Conservation (phyloP, 2,888 invertebrate genomes). For the Coronaproctus castanopsis region DNA sequence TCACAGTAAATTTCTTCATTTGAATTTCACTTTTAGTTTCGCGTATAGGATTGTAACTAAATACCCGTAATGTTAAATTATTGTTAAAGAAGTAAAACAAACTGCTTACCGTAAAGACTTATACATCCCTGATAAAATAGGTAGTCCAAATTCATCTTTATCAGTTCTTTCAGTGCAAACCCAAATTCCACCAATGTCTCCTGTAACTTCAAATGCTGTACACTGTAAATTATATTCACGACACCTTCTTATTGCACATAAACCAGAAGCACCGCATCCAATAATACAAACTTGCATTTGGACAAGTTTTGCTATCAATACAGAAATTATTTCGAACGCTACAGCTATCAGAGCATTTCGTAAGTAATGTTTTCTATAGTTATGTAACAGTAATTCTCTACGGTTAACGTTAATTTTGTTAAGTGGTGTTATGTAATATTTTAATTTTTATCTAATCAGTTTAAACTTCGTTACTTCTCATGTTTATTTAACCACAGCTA, state of each 20-base stretch:
- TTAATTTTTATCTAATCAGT: no score
- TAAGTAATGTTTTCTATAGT: not conserved
- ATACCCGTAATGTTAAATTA: no score
- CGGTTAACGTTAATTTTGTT: no score
- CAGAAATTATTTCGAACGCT: not conserved
- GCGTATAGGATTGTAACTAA: no score
- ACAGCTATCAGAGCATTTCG: not conserved
- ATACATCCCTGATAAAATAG: not conserved
- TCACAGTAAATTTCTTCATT: no score
- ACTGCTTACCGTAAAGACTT: not conserved
- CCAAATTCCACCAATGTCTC: not conserved
- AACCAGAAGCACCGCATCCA: not conserved
- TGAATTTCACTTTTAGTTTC: no score
- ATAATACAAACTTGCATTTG: not conserved
- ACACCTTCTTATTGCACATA: not conserved
- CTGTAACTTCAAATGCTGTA: not conserved
- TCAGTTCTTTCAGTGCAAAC: not conserved
- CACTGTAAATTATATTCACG: not conserved
- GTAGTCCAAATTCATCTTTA: not conserved
- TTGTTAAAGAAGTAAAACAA: no score
- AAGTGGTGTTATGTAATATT: no score
- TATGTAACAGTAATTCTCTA: no score
- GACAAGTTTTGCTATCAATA: not conserved
- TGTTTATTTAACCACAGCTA: no score
- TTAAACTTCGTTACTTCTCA: no score